Evolutionary conservation across 2,797 vertebrate species (phyloP).

Genomic region (Loris lydekkerianus): DNA sequence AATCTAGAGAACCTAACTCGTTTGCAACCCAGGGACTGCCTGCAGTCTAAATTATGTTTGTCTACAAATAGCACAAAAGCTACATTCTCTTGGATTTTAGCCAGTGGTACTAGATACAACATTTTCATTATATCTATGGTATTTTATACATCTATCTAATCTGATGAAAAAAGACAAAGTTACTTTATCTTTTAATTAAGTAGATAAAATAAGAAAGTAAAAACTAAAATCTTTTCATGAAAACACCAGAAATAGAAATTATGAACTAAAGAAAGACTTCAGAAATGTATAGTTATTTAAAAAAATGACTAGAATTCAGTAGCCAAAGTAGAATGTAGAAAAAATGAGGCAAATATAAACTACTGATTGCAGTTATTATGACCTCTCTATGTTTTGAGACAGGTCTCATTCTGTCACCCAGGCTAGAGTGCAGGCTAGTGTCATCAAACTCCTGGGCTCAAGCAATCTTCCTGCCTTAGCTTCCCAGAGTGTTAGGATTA

Average conservation of each 20-base stretch:
- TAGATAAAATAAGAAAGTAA: constrained; percentile 16
- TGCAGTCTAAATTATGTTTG: background rate
- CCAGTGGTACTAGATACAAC: background rate
- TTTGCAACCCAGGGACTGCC: no score
- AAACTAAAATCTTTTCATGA: constrained; percentile 33
- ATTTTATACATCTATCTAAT: background rate
- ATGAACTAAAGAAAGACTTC: constrained; percentile 26
- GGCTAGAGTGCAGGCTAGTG: no score
- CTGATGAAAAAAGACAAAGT: background rate
- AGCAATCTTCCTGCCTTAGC: no score
- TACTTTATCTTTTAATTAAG: constrained; percentile 41
- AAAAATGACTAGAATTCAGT: background rate
- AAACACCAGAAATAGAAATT: constrained; percentile 29
- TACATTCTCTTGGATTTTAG: background rate
- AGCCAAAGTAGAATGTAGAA: background rate
- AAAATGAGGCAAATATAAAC: background rate
- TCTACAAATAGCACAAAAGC: background rate
- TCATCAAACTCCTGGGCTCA: no score
- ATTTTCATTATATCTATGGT: background rate
- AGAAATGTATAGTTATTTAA: constrained; percentile 38
- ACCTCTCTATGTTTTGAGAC: background rate
- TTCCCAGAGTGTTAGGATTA: no score
- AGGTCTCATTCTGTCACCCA: no score
- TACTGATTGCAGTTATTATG: background rate
- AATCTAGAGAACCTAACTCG: no score